These are phyloP conservation scores for Physocephala rufipes DNA, from an alignment of 2,888 invertebrate genomes.

Conservation along the genomic window DNA sequence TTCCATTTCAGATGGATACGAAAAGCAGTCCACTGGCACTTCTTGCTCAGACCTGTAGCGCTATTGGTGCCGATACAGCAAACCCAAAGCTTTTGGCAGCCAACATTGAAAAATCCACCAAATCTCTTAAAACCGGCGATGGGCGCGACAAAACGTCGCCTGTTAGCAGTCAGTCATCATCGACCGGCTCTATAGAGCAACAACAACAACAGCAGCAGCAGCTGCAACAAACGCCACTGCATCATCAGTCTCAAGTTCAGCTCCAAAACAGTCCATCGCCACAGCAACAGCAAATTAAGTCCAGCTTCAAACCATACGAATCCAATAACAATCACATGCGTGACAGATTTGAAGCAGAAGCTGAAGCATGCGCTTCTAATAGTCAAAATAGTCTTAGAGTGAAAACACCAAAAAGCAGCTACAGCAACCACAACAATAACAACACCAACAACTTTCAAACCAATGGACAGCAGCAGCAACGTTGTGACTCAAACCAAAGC, in stretches of 20 bases:
- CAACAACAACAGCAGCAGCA: conserved; percentile 50
- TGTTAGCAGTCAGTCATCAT: conserved; percentile 64
- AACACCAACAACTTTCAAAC: conserved; percentile 30
- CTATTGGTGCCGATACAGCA: conserved; percentile 91
- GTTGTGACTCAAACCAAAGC: conserved; percentile 83
- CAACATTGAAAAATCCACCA: conserved; percentile 76
- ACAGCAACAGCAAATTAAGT: conserved; percentile 65
- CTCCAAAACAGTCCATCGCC: conserved; percentile 48
- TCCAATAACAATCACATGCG: conserved; percentile 69
- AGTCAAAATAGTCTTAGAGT: conserved; percentile 47
- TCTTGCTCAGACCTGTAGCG: conserved; percentile 96
- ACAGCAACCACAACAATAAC: conserved; percentile 35
- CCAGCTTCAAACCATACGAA: conserved; percentile 82
- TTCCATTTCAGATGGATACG: conserved; percentile 90
- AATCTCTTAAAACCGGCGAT: conserved; percentile 66
- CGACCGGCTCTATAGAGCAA: conserved; percentile 65
- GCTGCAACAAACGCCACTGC: conserved; percentile 49
- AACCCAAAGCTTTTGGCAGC: conserved; percentile 80
- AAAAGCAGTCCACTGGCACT: conserved; percentile 97
- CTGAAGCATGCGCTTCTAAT: conserved; percentile 49
- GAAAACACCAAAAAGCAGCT: conserved; percentile 57
- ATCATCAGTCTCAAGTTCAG: conserved; percentile 51
- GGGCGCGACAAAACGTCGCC: conserved; percentile 73
- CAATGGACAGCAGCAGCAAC: conserved; percentile 50
- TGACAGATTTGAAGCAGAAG: conserved; percentile 58